A percentile compares a stretch with the other conserved stretches of the same genome.
Evolutionary conservation across 2,797 vertebrate species (phyloP).

Genomic region (Schizothorax lantsangensis): DNA sequence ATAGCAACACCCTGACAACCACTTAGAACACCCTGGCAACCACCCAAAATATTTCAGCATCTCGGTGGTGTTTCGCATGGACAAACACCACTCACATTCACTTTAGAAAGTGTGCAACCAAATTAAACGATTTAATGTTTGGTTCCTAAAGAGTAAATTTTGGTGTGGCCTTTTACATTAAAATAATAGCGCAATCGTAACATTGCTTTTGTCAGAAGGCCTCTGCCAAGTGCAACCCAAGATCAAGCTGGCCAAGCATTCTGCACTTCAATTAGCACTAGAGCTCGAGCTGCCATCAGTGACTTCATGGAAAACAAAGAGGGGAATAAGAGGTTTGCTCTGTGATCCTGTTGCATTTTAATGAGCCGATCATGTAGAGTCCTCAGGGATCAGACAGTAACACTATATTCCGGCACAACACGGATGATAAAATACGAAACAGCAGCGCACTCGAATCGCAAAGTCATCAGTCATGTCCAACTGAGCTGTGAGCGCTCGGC

Average conservation of each 20-base stretch:
- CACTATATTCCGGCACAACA: constrained; percentile 65
- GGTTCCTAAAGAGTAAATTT: background rate
- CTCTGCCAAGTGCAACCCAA: constrained; percentile 21
- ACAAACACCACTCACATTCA: background rate
- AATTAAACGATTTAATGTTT: background rate
- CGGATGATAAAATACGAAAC: constrained; percentile 23
- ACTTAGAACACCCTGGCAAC: background rate
- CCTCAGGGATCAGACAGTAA: constrained; percentile 72
- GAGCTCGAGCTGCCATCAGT: constrained; percentile 25
- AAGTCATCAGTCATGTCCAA: constrained; percentile 18
- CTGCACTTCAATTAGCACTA: constrained; percentile 46
- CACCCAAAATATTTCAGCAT: background rate
- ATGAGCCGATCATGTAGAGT: constrained; percentile 72
- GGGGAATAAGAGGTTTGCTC: constrained; percentile 56
- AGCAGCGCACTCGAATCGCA: constrained; percentile 10
- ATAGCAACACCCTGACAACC: too few species aligned
- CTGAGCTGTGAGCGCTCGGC: background rate
- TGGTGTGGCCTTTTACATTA: background rate
- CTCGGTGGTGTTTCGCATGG: background rate
- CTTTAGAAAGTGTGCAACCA: background rate
- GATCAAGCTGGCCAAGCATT: background rate
- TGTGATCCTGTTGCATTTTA: constrained; percentile 81
- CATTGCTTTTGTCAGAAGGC: background rate
- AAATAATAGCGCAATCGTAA: background rate
- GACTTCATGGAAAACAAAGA: constrained; percentile 59